A percentile compares a stretch with the other conserved stretches of the same genome.
Evolutionary conservation across 2,888 invertebrate genomes (phyloP).

Genomic region (Nasonovia ribisnigri): DNA sequence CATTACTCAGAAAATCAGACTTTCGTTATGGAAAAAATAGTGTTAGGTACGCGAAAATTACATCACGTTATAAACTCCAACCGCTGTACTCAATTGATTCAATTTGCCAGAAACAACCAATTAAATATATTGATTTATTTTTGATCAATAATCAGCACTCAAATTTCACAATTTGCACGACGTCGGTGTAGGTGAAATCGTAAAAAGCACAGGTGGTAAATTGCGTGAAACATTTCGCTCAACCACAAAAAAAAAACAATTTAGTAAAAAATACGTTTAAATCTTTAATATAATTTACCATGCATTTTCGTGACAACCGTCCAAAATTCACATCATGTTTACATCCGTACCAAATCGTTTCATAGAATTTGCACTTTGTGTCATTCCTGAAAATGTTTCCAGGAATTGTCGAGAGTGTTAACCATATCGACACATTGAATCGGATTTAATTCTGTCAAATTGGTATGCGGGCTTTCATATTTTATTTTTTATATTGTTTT

Average conservation of each 20-base stretch:
- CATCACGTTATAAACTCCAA: background rate
- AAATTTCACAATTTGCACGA: too few species aligned
- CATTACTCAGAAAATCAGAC: background rate
- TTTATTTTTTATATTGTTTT: background rate
- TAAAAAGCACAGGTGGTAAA: too few species aligned
- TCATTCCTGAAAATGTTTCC: background rate
- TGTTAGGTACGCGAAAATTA: background rate
- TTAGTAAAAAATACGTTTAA: background rate
- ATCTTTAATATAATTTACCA: background rate
- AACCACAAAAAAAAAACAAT: background rate
- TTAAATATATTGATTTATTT: too few species aligned
- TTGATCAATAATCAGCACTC: too few species aligned
- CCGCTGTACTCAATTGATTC: background rate
- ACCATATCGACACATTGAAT: background rate
- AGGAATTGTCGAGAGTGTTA: background rate
- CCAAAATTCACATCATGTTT: background rate
- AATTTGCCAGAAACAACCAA: too few species aligned
- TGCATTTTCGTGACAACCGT: background rate
- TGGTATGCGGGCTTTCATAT: background rate
- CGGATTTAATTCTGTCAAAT: background rate
- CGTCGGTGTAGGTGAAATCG: background rate
- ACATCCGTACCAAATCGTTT: background rate
- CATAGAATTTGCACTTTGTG: background rate
- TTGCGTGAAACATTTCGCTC: background rate
- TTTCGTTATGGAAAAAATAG: too few species aligned